Conservation (phyloP, 2,797 vertebrate genomes). For the Petrocephalus schoutedeni region DNA sequence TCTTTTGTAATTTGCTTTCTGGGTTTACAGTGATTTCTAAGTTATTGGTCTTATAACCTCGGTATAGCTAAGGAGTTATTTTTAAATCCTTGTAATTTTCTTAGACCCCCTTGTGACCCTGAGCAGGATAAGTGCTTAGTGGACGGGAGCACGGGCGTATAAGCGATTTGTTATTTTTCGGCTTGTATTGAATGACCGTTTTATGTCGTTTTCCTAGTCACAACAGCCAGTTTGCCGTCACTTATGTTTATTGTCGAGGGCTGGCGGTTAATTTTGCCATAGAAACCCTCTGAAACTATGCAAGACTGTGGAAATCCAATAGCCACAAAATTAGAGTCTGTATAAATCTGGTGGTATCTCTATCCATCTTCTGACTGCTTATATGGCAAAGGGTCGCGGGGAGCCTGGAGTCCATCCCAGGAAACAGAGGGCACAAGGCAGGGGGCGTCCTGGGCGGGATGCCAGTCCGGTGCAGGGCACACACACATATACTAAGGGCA, state of each 20-base stretch:
- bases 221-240: neutral
- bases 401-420: neutral
- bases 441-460: neutral
- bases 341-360: neutral
- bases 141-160: neutral
- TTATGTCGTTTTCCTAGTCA: neutral
- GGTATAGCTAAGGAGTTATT: neutral
- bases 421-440: neutral
- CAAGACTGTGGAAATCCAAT: neutral
- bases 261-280: slow-evolving; percentile 4
- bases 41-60: neutral
- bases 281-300: neutral
- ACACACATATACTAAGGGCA: neutral
- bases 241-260: slow-evolving; percentile 2
- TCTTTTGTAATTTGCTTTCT: neutral
- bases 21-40: neutral
- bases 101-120: neutral
- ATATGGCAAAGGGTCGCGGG: neutral
- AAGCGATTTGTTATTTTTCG: neutral
- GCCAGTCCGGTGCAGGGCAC: neutral
- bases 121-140: neutral
- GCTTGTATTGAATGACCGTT: neutral
- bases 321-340: neutral
- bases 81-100: neutral
- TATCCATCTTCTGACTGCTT: neutral